Evolutionary conservation across 2,797 vertebrate species (phyloP).

Genomic region (Lutjanus campechanus): DNA sequence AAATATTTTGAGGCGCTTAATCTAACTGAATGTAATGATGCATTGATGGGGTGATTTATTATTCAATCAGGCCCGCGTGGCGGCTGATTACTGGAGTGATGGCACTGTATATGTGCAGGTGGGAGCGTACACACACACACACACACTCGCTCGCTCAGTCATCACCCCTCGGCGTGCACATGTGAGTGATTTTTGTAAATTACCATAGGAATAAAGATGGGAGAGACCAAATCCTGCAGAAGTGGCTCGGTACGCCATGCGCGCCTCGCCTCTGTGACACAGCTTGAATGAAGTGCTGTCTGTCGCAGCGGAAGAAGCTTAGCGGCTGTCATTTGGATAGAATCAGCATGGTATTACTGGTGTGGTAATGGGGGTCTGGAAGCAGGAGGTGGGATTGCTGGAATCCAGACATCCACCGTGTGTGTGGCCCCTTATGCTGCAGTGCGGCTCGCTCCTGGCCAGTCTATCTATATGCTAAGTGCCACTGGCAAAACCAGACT

Average conservation of each 20-base stretch:
- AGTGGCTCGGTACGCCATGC: slow-evolving; percentile 24
- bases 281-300: slow-evolving; percentile 56
- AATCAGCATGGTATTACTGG: slow-evolving; percentile 55
- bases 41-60: slow-evolving; percentile 88
- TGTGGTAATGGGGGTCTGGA: slow-evolving; percentile 51
- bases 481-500: slow-evolving; percentile 60
- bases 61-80: slow-evolving; percentile 85
- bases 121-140: slow-evolving; percentile 18
- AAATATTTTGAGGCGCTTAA: slow-evolving; percentile 88
- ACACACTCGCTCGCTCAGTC: slow-evolving; percentile 33
- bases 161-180: slow-evolving; percentile 42
- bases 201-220: slow-evolving; percentile 81
- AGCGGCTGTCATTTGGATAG: slow-evolving; percentile 61
- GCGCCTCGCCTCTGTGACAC: slow-evolving; percentile 31
- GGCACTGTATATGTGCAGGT: slow-evolving; percentile 62
- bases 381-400: slow-evolving; percentile 56
- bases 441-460: slow-evolving; percentile 35
- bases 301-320: slow-evolving; percentile 61
- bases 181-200: slow-evolving; percentile 70
- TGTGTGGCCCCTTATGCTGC: slow-evolving; percentile 34
- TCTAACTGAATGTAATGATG: slow-evolving; percentile 86
- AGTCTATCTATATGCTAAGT: slow-evolving; percentile 84
- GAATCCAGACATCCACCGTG: slow-evolving; percentile 41
- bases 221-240: slow-evolving; percentile 65
- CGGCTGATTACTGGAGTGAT: slow-evolving; percentile 85